A percentile compares a stretch with the other conserved stretches of the same genome.
Evolutionary conservation across 2,888 invertebrate species (phyloP).

Genomic region (Ethmia dodecea): DNA sequence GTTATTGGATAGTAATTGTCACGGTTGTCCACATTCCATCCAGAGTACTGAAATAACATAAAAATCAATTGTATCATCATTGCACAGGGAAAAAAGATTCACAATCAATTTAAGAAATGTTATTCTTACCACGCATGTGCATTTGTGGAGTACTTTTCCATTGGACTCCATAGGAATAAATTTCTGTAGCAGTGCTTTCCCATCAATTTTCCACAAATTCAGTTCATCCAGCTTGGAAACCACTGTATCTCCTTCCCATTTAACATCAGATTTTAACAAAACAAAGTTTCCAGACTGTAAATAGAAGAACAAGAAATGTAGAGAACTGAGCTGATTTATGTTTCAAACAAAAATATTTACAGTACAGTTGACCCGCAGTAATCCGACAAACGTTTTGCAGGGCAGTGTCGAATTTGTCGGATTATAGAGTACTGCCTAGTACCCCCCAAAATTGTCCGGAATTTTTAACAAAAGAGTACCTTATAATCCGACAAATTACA

Average conservation of each 20-base stretch:
- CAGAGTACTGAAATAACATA: slow-evolving; percentile 72
- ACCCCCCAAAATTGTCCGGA: too few species aligned
- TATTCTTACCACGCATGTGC: slow-evolving; percentile 78
- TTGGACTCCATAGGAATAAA: slow-evolving; percentile 80
- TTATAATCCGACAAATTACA: too few species aligned
- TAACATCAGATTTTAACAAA: slow-evolving; percentile 79
- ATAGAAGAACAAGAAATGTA: slow-evolving; percentile 5
- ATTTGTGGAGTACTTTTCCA: slow-evolving; percentile 77
- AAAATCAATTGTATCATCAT: background rate
- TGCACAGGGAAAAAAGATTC: background rate
- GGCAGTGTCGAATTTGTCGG: too few species aligned
- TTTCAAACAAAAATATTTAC: too few species aligned
- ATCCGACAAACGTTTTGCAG: too few species aligned
- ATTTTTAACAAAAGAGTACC: too few species aligned
- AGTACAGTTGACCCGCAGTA: too few species aligned
- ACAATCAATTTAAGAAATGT: background rate
- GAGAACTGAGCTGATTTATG: too few species aligned
- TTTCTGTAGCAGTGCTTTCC: slow-evolving; percentile 81
- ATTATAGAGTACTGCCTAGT: too few species aligned
- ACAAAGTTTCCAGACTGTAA: slow-evolving; percentile 82
- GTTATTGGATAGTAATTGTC: slow-evolving; percentile 78
- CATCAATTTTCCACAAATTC: slow-evolving; percentile 84
- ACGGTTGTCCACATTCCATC: slow-evolving; percentile 79
- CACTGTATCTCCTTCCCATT: slow-evolving; percentile 77
- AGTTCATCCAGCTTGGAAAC: slow-evolving; percentile 74